Base-by-base conservation (phyloP, 2,113 vertebrate genomes). In the Orycteropus afer region DNA sequence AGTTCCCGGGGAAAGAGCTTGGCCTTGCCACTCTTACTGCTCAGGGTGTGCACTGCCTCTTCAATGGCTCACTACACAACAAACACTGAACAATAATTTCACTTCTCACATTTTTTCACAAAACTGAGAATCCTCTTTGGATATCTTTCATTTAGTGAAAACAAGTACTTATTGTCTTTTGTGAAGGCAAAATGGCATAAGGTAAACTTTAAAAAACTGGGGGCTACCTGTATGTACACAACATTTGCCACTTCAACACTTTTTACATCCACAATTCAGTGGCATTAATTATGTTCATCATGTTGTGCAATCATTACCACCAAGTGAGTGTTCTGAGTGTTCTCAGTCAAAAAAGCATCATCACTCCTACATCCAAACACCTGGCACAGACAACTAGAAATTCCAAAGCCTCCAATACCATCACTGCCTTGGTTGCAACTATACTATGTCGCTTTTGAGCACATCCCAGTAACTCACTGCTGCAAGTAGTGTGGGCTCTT, bases 11-110 rank as follows among this genome's bases (percentile, higher is more conserved):
- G 59, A 59, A 61, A 25, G 59, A 61, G 59, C 25, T 61, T 23
- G 59, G 25, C 7, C 3, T 9, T 25, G 99, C 95, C 97, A 98
- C 15, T 53, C 15, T 53, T 53, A 53, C 15, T 53, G n/a, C n/a
- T n/a, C n/a, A n/a, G n/a, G n/a, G n/a, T n/a, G n/a, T n/a, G n/a
- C n/a, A n/a, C n/a, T n/a, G n/a, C n/a, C n/a, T n/a, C n/a, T n/a
- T n/a, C n/a, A n/a, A n/a, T n/a, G n/a, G n/a, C n/a, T n/a, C n/a
- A n/a, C n/a, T n/a, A n/a, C n/a, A n/a, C n/a, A n/a, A n/a, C n/a
- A n/a, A n/a, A n/a, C n/a, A n/a, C n/a, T n/a, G n/a, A n/a, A n/a
- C n/a, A n/a, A n/a, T n/a, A n/a, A n/a, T n/a, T n/a, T n/a, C n/a
- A n/a, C n/a, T n/a, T n/a, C n/a, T n/a, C n/a, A n/a, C n/a, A n/a